These are phyloP conservation scores for Steinernema carpocapsae DNA, from an alignment of 2,888 invertebrate species.

Conservation along the genomic window DNA sequence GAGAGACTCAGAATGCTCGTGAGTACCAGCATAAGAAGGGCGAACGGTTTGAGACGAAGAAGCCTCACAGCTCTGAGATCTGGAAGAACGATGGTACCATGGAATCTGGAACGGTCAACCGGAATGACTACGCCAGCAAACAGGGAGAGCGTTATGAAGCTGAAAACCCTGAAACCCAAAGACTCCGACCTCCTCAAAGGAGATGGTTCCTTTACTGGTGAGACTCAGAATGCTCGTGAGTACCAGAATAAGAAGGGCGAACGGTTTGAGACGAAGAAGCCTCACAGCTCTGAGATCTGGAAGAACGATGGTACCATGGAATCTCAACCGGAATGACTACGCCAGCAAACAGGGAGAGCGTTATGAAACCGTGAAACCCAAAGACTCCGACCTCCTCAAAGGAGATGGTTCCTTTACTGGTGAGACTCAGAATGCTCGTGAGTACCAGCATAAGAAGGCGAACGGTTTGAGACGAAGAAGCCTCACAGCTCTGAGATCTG, in stretches of 20 bases:
- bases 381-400: constrained; percentile 50
- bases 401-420: constrained; percentile 37
- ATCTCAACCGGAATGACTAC: constrained; percentile 42
- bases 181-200: constrained; percentile 47
- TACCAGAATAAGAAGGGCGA: constrained; percentile 42
- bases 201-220: constrained; percentile 39
- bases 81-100: too few relatives aligned
- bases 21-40: too few relatives aligned
- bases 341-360: constrained; percentile 45
- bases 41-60: too few relatives aligned
- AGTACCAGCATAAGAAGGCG: constrained; percentile 22
- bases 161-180: too few relatives aligned
- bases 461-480: constrained; percentile 14
- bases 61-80: too few relatives aligned
- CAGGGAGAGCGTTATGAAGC: too few relatives aligned
- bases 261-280: constrained; percentile 39
- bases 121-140: too few relatives aligned
- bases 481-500: constrained; percentile 7
- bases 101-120: too few relatives aligned
- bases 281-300: constrained; percentile 15
- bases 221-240: constrained; percentile 42
- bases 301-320: constrained; percentile 37
- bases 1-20: too few relatives aligned
- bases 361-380: constrained; percentile 45
- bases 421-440: constrained; percentile 35